These are phyloP conservation scores for Phytoseiulus persimilis DNA, from an alignment of 2,888 invertebrate genomes.

Conservation along the genomic window DNA sequence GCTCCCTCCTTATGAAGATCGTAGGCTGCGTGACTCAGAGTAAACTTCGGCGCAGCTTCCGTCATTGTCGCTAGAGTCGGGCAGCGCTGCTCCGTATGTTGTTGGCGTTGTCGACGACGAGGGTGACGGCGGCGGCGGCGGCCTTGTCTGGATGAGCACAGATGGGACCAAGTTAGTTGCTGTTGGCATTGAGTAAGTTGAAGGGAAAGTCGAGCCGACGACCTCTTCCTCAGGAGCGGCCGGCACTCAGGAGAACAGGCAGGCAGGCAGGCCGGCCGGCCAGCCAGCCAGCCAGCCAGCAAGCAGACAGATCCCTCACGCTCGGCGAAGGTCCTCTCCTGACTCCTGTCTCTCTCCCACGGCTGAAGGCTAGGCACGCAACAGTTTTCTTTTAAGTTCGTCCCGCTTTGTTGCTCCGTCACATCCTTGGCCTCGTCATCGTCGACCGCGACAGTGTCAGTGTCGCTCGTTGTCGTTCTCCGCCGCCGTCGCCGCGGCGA, in stretches of 20 bases:
- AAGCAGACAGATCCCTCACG: not conserved
- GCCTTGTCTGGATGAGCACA: not conserved
- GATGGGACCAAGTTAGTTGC: not conserved
- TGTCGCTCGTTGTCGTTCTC: not conserved
- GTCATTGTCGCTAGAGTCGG: not conserved
- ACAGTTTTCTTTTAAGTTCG: conserved; percentile 39
- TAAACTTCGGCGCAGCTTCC: not conserved
- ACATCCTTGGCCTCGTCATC: not conserved
- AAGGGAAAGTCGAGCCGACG: conserved; percentile 5
- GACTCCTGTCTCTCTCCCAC: not conserved
- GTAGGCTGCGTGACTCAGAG: not conserved
- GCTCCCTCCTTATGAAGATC: not conserved
- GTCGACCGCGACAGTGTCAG: not conserved
- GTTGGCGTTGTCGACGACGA: not conserved
- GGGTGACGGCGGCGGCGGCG: not conserved
- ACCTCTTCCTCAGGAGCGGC: not conserved
- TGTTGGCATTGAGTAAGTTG: conserved; percentile 5
- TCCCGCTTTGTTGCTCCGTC: conserved; percentile 8
- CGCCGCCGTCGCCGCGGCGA: not conserved
- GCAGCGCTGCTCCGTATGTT: not conserved
- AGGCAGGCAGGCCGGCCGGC: not conserved
- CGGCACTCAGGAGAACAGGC: not conserved
- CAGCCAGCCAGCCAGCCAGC: not conserved
- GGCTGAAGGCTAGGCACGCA: conserved; percentile 26
- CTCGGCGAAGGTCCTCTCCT: not conserved